Evolutionary conservation across 2,113 vertebrate genomes (phyloP).

Genomic region (Canis aureus): DNA sequence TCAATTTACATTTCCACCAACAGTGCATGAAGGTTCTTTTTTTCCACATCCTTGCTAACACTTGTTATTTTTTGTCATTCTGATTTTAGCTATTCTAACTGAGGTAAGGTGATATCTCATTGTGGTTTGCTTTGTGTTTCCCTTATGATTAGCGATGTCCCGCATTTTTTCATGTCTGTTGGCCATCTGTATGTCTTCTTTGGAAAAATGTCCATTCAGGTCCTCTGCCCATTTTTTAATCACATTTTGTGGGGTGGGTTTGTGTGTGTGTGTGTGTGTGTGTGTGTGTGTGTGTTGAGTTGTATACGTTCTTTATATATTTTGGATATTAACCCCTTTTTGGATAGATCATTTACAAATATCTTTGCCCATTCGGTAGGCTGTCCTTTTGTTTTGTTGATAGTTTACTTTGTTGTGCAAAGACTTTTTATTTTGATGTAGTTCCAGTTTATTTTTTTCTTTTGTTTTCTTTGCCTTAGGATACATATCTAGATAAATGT

Average conservation of each 20-base stretch:
- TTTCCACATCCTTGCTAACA: background rate
- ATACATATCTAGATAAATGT: background rate
- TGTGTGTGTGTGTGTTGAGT: background rate
- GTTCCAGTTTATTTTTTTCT: background rate
- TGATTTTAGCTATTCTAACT: background rate
- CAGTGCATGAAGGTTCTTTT: background rate
- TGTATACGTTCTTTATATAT: background rate
- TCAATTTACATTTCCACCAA: background rate
- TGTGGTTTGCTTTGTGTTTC: background rate
- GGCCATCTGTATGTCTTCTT: background rate
- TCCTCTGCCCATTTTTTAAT: background rate
- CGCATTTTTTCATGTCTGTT: background rate
- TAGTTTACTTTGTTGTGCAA: background rate
- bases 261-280: background rate
- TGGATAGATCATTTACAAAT: background rate
- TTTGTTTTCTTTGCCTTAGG: background rate
- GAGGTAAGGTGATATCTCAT: background rate
- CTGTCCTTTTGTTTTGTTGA: background rate
- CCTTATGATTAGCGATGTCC: background rate
- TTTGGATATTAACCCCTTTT: background rate
- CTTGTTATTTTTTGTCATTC: background rate
- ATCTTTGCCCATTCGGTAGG: background rate
- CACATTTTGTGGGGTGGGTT: background rate
- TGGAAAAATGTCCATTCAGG: background rate
- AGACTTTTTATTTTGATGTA: background rate